A percentile compares a stretch with the other conserved stretches of the same genome.
These are phyloP conservation scores for Eidolon helvum DNA, from an alignment of 2,113 vertebrate genomes.

Conservation along the genomic window DNA sequence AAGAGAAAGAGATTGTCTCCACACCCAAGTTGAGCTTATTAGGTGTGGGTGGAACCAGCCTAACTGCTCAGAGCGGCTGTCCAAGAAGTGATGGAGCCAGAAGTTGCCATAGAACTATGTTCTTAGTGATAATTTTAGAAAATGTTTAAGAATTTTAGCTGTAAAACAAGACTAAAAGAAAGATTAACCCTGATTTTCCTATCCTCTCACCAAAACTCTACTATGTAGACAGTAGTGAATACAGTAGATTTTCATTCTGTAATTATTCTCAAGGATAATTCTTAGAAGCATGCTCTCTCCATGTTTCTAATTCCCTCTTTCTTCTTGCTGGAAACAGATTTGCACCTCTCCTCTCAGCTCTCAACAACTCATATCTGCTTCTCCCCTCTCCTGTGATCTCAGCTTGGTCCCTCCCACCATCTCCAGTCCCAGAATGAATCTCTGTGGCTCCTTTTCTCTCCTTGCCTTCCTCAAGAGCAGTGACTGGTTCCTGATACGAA, in stretches of 20 bases:
- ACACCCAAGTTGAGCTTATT: neutral
- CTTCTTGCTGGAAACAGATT: neutral
- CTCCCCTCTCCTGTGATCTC: neutral
- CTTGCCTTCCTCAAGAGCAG: neutral
- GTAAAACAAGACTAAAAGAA: neutral
- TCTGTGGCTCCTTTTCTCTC: neutral
- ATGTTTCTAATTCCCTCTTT: neutral
- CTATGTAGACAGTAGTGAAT: neutral
- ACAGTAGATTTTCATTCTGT: neutral
- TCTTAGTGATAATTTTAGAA: neutral
- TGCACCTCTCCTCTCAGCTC: neutral
- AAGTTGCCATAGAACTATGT: neutral
- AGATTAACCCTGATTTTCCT: conserved; percentile 1
- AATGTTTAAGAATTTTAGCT: neutral
- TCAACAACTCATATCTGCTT: neutral
- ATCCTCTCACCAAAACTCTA: neutral
- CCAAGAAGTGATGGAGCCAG: neutral
- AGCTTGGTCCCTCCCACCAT: fast-evolving
- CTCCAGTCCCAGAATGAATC: neutral
- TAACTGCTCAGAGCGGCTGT: neutral
- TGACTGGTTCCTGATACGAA: neutral
- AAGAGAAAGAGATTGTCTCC: neutral
- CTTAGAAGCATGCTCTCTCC: neutral
- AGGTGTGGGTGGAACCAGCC: neutral
- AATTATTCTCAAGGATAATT: neutral